A percentile compares a stretch with the other conserved stretches of the same genome.
Evolutionary conservation across 2,113 vertebrate genomes (phyloP).

Genomic region (Petroica traversi): DNA sequence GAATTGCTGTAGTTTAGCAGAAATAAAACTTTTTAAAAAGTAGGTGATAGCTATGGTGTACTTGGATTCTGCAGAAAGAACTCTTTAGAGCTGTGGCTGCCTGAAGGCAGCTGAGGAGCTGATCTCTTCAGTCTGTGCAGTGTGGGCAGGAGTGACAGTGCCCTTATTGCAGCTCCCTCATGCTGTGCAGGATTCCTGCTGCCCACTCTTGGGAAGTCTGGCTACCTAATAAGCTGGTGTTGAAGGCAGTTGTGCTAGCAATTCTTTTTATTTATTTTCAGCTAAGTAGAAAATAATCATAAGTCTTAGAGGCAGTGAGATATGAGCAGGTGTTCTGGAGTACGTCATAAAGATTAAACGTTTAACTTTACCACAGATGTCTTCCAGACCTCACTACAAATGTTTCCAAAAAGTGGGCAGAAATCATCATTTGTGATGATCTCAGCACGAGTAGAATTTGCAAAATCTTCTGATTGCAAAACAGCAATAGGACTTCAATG

Average conservation of each 20-base stretch:
- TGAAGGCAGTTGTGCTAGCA: background rate
- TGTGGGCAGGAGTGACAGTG: background rate
- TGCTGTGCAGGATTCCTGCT: background rate
- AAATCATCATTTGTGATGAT: background rate
- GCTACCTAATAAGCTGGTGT: background rate
- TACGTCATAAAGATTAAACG: background rate
- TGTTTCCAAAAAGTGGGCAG: background rate
- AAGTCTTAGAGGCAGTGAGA: background rate
- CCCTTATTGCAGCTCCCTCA: background rate
- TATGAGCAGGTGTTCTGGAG: background rate
- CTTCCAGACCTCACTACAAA: background rate
- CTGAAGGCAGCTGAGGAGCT: background rate
- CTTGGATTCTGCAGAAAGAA: background rate
- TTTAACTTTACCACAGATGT: background rate
- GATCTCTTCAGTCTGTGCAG: background rate
- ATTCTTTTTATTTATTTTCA: background rate
- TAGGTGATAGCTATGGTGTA: background rate
- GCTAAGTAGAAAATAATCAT: background rate
- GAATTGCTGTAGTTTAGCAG: background rate
- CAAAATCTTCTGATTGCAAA: background rate
- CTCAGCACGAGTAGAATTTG: background rate
- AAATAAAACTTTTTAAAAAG: background rate
- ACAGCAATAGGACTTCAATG: background rate
- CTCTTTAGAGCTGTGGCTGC: background rate
- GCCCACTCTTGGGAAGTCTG: background rate